Base-by-base conservation (phyloP, 2,113 vertebrate genomes). In the Coryphaenoides rupestris region DNA sequence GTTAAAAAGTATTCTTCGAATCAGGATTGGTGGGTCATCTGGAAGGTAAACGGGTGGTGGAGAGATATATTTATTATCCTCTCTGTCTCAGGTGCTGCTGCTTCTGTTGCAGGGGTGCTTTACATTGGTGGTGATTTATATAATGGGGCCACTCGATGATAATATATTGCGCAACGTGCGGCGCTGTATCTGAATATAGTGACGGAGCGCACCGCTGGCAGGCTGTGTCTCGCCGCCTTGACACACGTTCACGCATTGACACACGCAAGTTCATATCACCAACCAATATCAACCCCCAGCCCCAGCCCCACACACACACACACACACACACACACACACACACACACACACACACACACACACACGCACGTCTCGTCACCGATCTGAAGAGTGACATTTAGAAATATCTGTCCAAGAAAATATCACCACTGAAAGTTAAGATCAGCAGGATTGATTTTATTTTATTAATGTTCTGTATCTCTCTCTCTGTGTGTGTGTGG, bases 351-450 rank as follows among this genome's bases (percentile, higher is more conserved):
- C 28, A 33, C 75, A 82, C 26, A 28, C 26, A 82, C 26, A 4
- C 26, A 28, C 26, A 28, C n/a, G 10, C 28, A 33, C 75, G 81
- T n/a, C 81, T 82, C 80, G 68, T 71, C 60, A n/a, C 69, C 83
- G 82, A 89, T 90, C 85, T 87, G 88, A 58, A 70, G 83, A 72
- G 78, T 86, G 86, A 88, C 87, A 86, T 77, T 81, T 74, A 74
- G 77, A 83, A 33, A 33, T 33, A 79, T 75, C 82, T 74, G 66
- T 75, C 2, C 72, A 80, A 81, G 84, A n/a, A n/a, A n/a, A n/a
- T n/a, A n/a, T n/a, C n/a, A n/a, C n/a, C 73, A 67, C 77, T 70
- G 81, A 85, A 88, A 90, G 89, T 89, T 90, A 76, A 82, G 71
- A 86, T 89, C 80, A 90, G 88, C 86, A 86, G 84, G 66, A 87